Evolutionary conservation across 2,113 vertebrate species (phyloP).

Genomic region (Callithrix jacchus): DNA sequence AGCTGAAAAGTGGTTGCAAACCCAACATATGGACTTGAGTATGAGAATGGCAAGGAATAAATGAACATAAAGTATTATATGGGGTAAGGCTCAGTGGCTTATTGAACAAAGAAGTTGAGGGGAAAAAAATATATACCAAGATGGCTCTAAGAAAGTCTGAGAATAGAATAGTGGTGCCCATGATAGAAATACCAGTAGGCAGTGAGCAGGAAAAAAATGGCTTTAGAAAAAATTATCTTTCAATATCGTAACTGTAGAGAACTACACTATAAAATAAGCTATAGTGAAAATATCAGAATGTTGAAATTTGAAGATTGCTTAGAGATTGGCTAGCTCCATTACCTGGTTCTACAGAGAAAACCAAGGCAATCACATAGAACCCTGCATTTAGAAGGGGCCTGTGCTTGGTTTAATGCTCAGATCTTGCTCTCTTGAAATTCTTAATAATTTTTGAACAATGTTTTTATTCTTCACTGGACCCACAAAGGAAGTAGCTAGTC

Average conservation of each 20-base stretch:
- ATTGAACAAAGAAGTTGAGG: neutral
- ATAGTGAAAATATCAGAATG: neutral
- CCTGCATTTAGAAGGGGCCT: neutral
- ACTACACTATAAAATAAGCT: neutral
- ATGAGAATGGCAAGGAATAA: neutral
- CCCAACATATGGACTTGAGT: neutral
- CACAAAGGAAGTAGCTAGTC: neutral
- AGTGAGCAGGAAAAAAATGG: neutral
- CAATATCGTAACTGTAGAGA: neutral
- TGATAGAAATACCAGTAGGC: neutral
- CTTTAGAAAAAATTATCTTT: neutral
- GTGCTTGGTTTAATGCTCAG: neutral
- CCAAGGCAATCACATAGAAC: neutral
- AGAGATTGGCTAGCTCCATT: neutral
- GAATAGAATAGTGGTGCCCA: neutral
- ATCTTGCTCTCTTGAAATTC: neutral
- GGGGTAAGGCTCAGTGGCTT: neutral
- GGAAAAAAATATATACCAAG: neutral
- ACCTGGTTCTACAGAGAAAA: neutral
- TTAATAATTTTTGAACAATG: neutral
- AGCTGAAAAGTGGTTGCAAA: neutral
- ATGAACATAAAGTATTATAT: neutral
- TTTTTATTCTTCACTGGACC: neutral
- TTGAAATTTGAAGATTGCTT: neutral
- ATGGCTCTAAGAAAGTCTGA: neutral